Conservation (phyloP, 2,797 vertebrate species). For the Setipinna tenuifilis region DNA sequence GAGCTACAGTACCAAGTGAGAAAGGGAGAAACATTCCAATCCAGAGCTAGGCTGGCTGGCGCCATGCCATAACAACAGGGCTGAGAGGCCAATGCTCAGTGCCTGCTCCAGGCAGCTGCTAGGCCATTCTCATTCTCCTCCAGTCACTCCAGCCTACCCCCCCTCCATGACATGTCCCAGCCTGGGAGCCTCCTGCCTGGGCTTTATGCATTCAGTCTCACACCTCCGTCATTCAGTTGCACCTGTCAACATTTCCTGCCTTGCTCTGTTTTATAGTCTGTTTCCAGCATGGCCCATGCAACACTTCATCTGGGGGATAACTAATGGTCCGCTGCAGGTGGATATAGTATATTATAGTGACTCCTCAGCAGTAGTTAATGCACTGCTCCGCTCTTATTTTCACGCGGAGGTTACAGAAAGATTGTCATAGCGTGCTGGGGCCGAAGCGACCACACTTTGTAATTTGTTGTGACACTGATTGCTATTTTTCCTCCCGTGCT, state of each 20-base stretch:
- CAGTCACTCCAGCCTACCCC: neutral
- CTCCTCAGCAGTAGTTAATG: too few relatives aligned
- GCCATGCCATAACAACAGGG: neutral
- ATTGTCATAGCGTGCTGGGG: neutral
- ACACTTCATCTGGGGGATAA: neutral
- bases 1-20: too few relatives aligned
- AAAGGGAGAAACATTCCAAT: neutral
- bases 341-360: neutral
- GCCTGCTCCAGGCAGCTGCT: too few relatives aligned
- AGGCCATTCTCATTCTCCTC: neutral
- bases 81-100: neutral
- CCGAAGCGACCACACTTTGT: neutral
- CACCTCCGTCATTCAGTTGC: neutral
- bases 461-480: neutral
- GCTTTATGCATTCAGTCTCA: neutral
- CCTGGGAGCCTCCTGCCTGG: too few relatives aligned
- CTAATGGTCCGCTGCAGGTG: neutral
- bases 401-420: neutral
- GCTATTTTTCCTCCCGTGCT: neutral
- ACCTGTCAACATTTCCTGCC: neutral
- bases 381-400: neutral
- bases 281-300: neutral
- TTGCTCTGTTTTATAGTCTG: neutral
- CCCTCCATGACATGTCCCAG: neutral
- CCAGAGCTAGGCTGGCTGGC: neutral